Percentiles rank a stretch among this genome's conserved stretches.
Conservation (phyloP, 2,888 invertebrate genomes). For the Catocala sponsa region DNA sequence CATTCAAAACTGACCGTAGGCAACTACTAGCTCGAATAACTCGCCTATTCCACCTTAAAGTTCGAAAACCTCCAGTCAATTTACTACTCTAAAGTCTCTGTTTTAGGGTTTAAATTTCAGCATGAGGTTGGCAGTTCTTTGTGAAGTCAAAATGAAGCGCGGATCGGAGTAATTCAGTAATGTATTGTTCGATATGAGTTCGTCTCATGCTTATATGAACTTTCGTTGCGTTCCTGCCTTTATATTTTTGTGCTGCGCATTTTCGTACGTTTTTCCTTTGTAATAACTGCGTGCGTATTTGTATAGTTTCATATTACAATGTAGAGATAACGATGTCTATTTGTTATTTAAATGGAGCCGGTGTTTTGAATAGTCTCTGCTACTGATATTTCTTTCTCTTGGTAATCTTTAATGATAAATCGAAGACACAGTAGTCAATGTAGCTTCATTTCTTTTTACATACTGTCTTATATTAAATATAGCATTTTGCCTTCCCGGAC, state of each 20-base stretch:
- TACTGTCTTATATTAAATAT: too few species aligned
- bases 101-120: constrained; percentile 8
- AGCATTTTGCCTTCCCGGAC: too few species aligned
- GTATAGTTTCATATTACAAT: background rate
- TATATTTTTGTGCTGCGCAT: constrained; percentile 41
- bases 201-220: constrained; percentile 44
- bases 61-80: constrained; percentile 7
- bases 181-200: constrained; percentile 57
- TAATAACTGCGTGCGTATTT: constrained; percentile 22
- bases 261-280: constrained; percentile 34
- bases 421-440: too few species aligned
- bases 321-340: background rate
- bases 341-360: background rate
- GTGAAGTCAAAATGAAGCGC: constrained; percentile 26
- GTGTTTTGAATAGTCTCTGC: too few species aligned
- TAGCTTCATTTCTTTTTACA: too few species aligned
- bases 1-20: constrained; percentile 60
- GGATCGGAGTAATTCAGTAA: constrained; percentile 39
- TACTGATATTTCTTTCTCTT: too few species aligned
- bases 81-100: background rate
- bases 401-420: too few species aligned
- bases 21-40: constrained; percentile 32
- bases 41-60: constrained; percentile 43
- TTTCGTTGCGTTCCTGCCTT: constrained; percentile 39
- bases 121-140: background rate